phyloP scores from a whole-genome alignment of 2,113 vertebrate genomes.

The Poecilia latipinna region DNA sequence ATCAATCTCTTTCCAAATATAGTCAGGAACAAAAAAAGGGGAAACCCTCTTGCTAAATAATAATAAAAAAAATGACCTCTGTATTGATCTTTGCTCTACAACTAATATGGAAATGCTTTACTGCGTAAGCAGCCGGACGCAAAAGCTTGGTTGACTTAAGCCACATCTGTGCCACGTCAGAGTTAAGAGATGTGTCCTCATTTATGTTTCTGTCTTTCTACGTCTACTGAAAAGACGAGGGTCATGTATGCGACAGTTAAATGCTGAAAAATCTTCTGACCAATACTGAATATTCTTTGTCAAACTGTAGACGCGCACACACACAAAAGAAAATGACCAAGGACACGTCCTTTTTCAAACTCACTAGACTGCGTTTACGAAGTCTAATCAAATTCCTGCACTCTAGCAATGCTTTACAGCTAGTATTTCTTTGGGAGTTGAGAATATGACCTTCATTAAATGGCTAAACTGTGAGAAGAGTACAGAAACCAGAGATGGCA shows the following conservation, averaged over 20 bases:
- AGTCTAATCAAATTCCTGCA: conserved; percentile 1
- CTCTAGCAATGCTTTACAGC: conserved; percentile 10
- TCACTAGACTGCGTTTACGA: conserved; percentile 3
- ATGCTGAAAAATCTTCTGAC: conserved; percentile 17
- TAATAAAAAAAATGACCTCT: too few relatives aligned
- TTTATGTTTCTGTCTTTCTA: conserved; percentile 1
- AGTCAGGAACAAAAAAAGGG: neutral
- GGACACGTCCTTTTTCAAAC: conserved; percentile 2
- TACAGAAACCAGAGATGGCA: conserved; percentile 20
- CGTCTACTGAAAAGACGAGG: conserved; percentile 6
- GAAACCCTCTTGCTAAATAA: neutral
- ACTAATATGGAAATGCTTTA: neutral
- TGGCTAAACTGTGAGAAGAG: neutral
- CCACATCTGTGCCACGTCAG: conserved; percentile 12
- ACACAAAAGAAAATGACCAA: neutral
- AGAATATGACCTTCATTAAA: conserved; percentile 39
- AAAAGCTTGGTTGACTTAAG: neutral
- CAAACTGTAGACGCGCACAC: neutral
- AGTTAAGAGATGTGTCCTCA: neutral
- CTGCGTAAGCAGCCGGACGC: neutral
- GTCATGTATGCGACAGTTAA: neutral
- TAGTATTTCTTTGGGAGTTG: conserved; percentile 17
- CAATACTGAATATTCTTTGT: conserved; percentile 24
- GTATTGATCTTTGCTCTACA: neutral
- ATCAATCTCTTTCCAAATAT: neutral